Percentiles rank a stretch among this genome's conserved stretches.
phyloP scores from a whole-genome alignment of 35 echinoderm and acorn worm genomes.

The Ophioderma brevispina region DNA sequence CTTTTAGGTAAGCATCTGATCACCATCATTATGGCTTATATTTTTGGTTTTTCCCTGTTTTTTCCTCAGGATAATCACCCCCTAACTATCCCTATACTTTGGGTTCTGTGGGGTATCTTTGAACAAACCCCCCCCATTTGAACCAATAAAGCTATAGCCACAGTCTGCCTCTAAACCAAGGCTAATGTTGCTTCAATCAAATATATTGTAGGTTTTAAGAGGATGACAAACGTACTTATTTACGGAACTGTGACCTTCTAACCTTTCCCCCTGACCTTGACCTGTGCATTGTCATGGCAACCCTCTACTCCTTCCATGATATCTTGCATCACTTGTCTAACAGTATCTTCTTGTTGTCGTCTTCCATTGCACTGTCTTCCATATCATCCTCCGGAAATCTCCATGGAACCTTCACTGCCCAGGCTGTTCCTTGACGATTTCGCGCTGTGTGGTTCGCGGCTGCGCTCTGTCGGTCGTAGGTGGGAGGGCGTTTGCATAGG shows the following conservation, averaged over 20 bases:
- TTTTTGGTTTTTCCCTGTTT: no score
- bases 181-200: no score
- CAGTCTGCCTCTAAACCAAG: no score
- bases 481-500: slow-evolving; percentile 49
- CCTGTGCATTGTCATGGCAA: neutral
- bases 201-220: no score
- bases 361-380: slow-evolving; percentile 24
- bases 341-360: neutral
- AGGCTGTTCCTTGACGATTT: slow-evolving; percentile 65
- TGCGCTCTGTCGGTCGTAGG: neutral
- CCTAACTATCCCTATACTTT: no score
- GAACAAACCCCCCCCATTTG: no score
- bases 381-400: slow-evolving; percentile 66
- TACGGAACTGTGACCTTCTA: neutral
- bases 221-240: no score
- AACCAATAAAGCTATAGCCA: no score
- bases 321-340: neutral
- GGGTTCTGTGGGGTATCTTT: no score
- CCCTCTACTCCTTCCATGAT: neutral
- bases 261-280: neutral
- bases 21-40: no score
- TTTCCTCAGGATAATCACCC: no score
- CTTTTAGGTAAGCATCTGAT: no score
- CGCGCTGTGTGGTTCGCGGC: neutral
- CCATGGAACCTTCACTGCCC: slow-evolving; percentile 77